Percentiles rank a stretch among this genome's conserved stretches.
phyloP scores from a whole-genome alignment of 2,888 invertebrate species.

The Spodoptera exigua region DNA sequence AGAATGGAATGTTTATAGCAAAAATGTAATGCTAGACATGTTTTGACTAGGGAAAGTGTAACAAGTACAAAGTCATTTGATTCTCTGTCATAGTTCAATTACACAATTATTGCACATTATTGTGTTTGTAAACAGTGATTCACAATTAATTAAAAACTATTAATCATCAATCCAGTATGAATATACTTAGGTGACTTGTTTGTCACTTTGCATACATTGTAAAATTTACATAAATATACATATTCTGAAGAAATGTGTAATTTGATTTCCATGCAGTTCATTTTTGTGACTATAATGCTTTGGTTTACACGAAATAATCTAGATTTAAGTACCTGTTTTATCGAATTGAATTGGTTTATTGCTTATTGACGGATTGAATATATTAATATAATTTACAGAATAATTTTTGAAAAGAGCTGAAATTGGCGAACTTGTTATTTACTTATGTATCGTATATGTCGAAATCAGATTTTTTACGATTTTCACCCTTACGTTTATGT shows the following conservation, averaged over 20 bases:
- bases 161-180: slow-evolving; percentile 16
- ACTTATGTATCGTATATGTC: too few species aligned
- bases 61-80: too few species aligned
- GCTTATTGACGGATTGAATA: neutral
- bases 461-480: too few species aligned
- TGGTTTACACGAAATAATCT: slow-evolving; percentile 4
- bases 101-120: slow-evolving; percentile 23
- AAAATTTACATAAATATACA: slow-evolving; percentile 22
- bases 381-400: neutral
- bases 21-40: too few species aligned
- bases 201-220: slow-evolving; percentile 23
- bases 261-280: slow-evolving; percentile 26
- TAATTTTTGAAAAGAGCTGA: too few species aligned
- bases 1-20: too few species aligned
- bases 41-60: too few species aligned
- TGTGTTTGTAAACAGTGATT: slow-evolving; percentile 46
- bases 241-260: slow-evolving; percentile 4
- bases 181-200: slow-evolving; percentile 26
- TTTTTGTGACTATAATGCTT: slow-evolving; percentile 8
- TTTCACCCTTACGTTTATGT: too few species aligned
- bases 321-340: slow-evolving; percentile 22
- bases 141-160: slow-evolving; percentile 33
- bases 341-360: slow-evolving; percentile 8
- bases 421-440: too few species aligned
- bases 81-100: slow-evolving; percentile 18